Evolutionary conservation across 2,888 invertebrate genomes (phyloP), one percentile per base, ranked within the genome.

Genomic region (Parochlus steinenii): DNA sequence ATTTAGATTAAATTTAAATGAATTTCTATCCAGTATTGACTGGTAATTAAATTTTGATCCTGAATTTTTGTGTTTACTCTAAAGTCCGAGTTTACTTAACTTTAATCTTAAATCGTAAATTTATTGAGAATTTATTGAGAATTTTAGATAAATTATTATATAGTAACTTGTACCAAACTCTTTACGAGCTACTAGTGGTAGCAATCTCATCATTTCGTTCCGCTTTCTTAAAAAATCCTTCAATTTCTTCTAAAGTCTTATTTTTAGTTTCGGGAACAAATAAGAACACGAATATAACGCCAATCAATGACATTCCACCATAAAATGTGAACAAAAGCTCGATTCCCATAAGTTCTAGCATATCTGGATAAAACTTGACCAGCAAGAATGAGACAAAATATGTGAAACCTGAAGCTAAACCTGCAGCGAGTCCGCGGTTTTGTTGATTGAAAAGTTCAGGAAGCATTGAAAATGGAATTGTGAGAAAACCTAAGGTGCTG

Each of bases 401-500:
- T 1, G 70, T 68, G 19, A 69, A 65, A n/a, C 69, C 68, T 2
- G 74, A 66, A 32, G 71, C 69, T 7, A 75, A 59, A 0, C 77
- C 76, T 1, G 76, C 71, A 0, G 77, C 77, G 1, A 74, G 48
- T 1, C 75, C 76, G 20, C 74, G 59, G 1, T 66, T 63, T 38
- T 61, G 63, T 2, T 65, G 63, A 2, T 76, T 67, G 47, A 77
- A 78, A 1, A 80, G 60, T 54, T 81, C 80, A 0, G 77, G 77
- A 43, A 74, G 71, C 68, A 80, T 70, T 19, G 75, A 69, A 71
- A 79, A 80, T 0, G 79, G 78, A 32, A 80, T 48, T 0, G 77
- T 74, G 8, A 72, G 64, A 14, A 73, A 48, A 1, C 78, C 74
- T 34, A 70, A 58, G 1, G 67, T 64, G 32, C 71, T 62, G 31